phyloP scores from a whole-genome alignment of 2,113 vertebrate species.

The Lota lota region DNA sequence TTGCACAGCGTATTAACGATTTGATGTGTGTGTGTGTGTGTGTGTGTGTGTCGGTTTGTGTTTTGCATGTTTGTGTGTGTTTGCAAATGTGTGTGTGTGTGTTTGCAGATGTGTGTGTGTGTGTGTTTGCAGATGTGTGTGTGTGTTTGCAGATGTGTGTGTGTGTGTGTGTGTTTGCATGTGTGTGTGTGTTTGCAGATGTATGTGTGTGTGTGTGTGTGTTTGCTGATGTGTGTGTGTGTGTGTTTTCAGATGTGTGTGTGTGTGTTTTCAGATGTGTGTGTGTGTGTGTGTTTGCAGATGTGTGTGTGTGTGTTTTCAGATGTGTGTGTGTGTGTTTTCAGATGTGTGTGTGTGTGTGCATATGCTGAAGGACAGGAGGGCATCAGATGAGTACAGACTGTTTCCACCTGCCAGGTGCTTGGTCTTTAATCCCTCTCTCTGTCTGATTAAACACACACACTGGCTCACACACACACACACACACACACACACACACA shows the following conservation, averaged over 20 bases:
- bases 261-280: background rate
- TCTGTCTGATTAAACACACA: slow-evolving; percentile 70
- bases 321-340: background rate
- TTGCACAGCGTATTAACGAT: slow-evolving; percentile 9
- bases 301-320: background rate
- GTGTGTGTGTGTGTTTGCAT: slow-evolving; percentile 23
- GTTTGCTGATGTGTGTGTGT: background rate
- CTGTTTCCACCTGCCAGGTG: slow-evolving; percentile 70
- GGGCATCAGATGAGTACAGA: slow-evolving; percentile 67
- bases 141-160: background rate
- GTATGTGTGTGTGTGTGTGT: background rate
- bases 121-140: slow-evolving; percentile 19
- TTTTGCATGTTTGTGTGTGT: slow-evolving; percentile 16
- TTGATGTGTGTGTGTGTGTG: slow-evolving; percentile 6
- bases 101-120: background rate
- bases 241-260: slow-evolving; percentile 8
- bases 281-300: slow-evolving; percentile 23
- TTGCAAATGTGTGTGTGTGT: slow-evolving; percentile 12
- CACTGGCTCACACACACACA: too few species aligned
- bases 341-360: slow-evolving; percentile 5
- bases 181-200: background rate
- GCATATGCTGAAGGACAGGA: slow-evolving; percentile 42
- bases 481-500: background rate
- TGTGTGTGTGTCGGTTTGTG: slow-evolving; percentile 18
- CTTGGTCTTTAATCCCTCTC: slow-evolving; percentile 69